A percentile compares a stretch with the other conserved stretches of the same genome.
Evolutionary conservation across 1,140 invertebrate genomes (phyloP).

Genomic region (Cotesia glomerata): DNA sequence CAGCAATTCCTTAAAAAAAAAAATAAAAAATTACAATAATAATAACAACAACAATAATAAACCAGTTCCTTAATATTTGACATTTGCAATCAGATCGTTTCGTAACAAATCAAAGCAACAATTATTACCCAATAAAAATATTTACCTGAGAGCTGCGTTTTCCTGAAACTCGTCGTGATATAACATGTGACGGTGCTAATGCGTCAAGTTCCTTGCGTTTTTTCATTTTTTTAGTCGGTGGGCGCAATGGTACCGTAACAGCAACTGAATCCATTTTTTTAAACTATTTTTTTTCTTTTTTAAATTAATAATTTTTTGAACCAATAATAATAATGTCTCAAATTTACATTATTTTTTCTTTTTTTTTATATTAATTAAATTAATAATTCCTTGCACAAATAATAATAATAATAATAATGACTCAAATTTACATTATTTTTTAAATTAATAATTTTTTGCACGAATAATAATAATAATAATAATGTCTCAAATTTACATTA

Average conservation of each 20-base stretch:
- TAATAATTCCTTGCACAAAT: too few relatives aligned
- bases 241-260: conserved; percentile 60
- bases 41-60: too few relatives aligned
- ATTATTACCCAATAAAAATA: conserved; percentile 22
- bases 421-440: conserved; percentile 13
- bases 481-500: neutral
- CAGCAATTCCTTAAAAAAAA: conserved; percentile 58
- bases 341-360: neutral
- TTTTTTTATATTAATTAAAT: too few relatives aligned
- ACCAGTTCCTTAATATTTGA: conserved; percentile 11
- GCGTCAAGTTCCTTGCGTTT: conserved; percentile 67
- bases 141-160: conserved; percentile 59
- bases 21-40: conserved; percentile 17
- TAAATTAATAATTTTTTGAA: neutral
- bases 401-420: too few relatives aligned
- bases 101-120: neutral
- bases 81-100: neutral
- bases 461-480: too few relatives aligned
- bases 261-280: conserved; percentile 61
- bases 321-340: neutral
- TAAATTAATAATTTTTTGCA: neutral
- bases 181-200: conserved; percentile 55
- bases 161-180: conserved; percentile 54
- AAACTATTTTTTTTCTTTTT: conserved; percentile 25
- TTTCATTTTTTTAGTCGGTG: conserved; percentile 65